phyloP scores from a whole-genome alignment of 2,113 vertebrate genomes.

The Nicator chloris region DNA sequence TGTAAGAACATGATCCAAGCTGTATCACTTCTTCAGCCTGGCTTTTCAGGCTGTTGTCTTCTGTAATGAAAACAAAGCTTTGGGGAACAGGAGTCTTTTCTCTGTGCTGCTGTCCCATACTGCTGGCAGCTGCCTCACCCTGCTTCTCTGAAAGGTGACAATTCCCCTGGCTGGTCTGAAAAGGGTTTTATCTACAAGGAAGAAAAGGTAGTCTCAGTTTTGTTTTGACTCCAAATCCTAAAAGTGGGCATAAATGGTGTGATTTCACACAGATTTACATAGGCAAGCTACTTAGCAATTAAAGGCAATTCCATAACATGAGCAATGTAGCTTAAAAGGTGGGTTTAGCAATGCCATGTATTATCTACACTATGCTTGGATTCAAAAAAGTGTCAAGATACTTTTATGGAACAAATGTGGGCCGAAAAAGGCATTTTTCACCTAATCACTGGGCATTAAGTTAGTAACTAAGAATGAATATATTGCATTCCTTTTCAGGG shows the following conservation, averaged over 20 bases:
- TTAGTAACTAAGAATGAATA: neutral
- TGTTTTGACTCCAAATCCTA: neutral
- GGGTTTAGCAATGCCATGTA: neutral
- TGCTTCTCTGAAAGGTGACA: neutral
- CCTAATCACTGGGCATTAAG: neutral
- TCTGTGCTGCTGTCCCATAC: neutral
- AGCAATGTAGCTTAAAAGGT: neutral
- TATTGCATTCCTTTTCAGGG: neutral
- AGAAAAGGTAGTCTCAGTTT: neutral
- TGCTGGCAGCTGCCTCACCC: neutral
- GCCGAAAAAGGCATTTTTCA: neutral
- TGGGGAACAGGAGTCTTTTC: neutral
- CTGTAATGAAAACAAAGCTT: neutral
- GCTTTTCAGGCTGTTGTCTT: neutral
- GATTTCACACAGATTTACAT: neutral
- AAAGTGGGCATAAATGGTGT: neutral
- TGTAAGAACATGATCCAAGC: neutral
- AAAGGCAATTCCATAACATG: neutral
- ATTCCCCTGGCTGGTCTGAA: neutral
- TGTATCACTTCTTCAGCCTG: neutral
- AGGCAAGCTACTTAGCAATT: neutral
- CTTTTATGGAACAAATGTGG: neutral
- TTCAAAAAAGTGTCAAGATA: neutral
- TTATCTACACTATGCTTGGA: neutral
- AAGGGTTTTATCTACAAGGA: neutral